Conservation (phyloP, 1,140 invertebrate genomes). For the Branchinecta lindahli region DNA sequence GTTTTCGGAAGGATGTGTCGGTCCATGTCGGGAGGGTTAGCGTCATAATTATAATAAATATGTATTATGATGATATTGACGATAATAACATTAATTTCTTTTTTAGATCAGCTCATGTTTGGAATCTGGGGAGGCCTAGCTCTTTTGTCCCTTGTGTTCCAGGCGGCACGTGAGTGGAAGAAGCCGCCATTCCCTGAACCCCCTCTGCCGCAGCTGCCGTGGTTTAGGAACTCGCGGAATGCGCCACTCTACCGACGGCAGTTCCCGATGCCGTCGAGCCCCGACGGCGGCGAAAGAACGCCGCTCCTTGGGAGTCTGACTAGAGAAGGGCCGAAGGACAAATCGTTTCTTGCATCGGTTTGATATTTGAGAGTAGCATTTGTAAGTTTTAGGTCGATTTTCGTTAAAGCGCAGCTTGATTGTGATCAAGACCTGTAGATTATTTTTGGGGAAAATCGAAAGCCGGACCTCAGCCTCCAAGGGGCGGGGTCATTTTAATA, state of each 20-base stretch:
- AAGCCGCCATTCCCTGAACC: slow-evolving; percentile 38
- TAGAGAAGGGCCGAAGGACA: not conserved
- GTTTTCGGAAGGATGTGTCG: too few species aligned
- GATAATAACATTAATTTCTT: not conserved
- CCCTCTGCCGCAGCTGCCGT: not conserved
- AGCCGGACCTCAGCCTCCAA: too few species aligned
- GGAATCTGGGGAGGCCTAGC: slow-evolving; percentile 38
- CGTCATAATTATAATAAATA: too few species aligned
- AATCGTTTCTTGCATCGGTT: too few species aligned
- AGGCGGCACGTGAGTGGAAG: slow-evolving; percentile 35
- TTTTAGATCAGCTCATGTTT: slow-evolving; percentile 34
- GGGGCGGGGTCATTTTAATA: too few species aligned
- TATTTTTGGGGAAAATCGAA: too few species aligned
- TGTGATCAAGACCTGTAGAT: too few species aligned
- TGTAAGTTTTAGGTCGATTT: too few species aligned
- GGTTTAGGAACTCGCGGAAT: not conserved
- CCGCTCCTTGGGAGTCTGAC: not conserved
- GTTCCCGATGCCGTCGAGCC: not conserved
- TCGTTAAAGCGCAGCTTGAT: too few species aligned
- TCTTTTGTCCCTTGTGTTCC: slow-evolving; percentile 35
- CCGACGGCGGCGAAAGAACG: not conserved
- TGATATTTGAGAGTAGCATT: too few species aligned
- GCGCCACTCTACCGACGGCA: not conserved
- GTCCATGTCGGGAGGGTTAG: too few species aligned
- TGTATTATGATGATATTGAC: too few species aligned